Conservation (phyloP, 2,113 vertebrate species). For the Indicator maculatus region DNA sequence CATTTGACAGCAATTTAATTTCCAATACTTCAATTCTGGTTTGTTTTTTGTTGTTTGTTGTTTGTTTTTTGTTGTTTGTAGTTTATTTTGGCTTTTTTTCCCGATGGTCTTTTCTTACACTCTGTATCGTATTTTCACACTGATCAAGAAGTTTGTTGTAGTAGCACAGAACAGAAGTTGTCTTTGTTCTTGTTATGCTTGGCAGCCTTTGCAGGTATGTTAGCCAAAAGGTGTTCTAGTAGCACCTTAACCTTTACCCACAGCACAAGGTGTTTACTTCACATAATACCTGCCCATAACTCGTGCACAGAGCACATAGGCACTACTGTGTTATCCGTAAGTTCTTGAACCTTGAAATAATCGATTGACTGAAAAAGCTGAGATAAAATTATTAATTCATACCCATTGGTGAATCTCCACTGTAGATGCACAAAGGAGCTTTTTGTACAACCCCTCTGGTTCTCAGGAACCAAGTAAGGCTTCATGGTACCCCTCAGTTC, state of each 20-base stretch:
- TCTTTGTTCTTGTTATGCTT: slow-evolving; percentile 32
- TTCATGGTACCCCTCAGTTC: not conserved
- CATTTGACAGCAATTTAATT: not conserved
- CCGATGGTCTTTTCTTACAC: not conserved
- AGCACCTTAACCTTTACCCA: slow-evolving; percentile 17
- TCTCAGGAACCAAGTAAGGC: not conserved
- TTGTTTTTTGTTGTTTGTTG: no score
- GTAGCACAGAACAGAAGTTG: slow-evolving; percentile 18
- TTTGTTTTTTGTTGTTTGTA: no score
- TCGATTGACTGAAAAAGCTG: not conserved
- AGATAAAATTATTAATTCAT: not conserved
- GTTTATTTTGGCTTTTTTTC: not conserved
- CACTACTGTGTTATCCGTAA: not conserved
- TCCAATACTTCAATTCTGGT: not conserved
- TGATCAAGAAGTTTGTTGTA: not conserved
- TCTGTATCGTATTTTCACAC: not conserved
- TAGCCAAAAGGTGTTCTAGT: not conserved
- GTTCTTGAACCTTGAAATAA: not conserved
- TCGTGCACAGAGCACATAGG: not conserved
- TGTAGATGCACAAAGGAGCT: not conserved
- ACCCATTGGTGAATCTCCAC: not conserved
- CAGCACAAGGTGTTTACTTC: slow-evolving; percentile 1
- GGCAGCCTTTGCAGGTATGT: not conserved
- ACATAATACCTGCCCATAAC: not conserved
- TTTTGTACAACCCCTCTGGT: not conserved